Evolutionary conservation across 2,888 invertebrate genomes (phyloP), one percentile per base, ranked within the genome.

Genomic region (Drosophila lutescens): DNA sequence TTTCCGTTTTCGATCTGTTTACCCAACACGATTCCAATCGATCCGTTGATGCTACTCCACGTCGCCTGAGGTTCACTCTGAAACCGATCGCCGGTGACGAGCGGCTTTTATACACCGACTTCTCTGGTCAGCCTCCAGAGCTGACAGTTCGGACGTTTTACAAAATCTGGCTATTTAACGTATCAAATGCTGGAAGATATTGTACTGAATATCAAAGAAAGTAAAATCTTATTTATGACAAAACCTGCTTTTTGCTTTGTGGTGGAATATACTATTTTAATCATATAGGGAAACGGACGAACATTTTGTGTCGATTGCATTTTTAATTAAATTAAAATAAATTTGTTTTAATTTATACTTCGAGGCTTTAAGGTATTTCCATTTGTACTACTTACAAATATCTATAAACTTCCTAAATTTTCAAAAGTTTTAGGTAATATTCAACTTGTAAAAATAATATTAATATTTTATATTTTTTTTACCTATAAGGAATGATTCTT

Each of bases 1-100:
- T 55, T 71, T 30, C 41, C 34, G 63, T 36, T 32, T 38, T 65
- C 38, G 75, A 44, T 51, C 70, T 80, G 70, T 80, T 87, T 77
- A 74, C 73, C 72, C 78, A 75, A 56, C 20, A 55, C 63, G 54
- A 54, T 60, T 49, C 60, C 20, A 38, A 62, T 32, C 20, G 23
- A 32, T 41, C 20, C 36, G 72, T 12, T 73, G 70, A 73, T 54
- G 55, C 70, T 73, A 58, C 46, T 30, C 65, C 41, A 41, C 30
- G 32, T 17, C 13, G 65, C 53, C 41, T 57, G 65, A 63, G 46
- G 46, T 73, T 56, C 43, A 73, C 65, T 73, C 53, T 72, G 65
- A 63, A 17, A 23, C 53, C 57, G 74, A 74, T 46, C 56, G 47
- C 10, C 17, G 57, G 20, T 54, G 56, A 32, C 49, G 57, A 51